Conservation (phyloP, 2,797 vertebrate genomes). For the Momotus momota region DNA sequence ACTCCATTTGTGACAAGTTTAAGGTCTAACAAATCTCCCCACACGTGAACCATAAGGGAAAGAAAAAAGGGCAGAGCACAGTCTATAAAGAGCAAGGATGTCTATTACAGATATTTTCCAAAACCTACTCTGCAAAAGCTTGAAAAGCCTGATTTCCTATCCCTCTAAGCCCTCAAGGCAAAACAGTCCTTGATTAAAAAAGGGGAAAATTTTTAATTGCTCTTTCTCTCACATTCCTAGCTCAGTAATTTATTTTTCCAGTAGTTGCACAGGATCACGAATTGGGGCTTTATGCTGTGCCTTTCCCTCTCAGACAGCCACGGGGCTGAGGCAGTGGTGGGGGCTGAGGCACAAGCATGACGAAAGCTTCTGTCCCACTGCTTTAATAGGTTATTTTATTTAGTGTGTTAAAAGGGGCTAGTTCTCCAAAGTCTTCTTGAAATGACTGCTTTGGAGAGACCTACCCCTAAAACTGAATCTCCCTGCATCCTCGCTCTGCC, state of each 20-base stretch:
- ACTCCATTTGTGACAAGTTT: conserved; percentile 47
- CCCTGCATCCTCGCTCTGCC: not conserved
- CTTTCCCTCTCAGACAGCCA: not conserved
- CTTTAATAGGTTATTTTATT: conserved; percentile 28
- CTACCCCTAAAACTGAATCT: not conserved
- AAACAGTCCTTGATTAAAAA: conserved; percentile 58
- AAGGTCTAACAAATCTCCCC: conserved; percentile 44
- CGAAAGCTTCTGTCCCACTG: not conserved
- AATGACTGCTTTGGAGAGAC: not conserved
- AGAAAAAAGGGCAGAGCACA: conserved; percentile 12
- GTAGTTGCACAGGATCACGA: conserved; percentile 24
- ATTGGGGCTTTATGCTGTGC: conserved; percentile 33
- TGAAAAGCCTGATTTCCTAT: conserved; percentile 43
- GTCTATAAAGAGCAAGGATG: not conserved
- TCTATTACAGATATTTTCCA: conserved; percentile 1
- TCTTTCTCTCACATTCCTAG: conserved; percentile 47
- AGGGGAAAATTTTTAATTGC: conserved; percentile 48
- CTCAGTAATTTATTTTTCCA: conserved; percentile 65
- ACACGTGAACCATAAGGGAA: not conserved
- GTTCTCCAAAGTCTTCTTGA: not conserved
- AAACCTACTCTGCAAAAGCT: not conserved
- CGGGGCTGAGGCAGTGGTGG: not conserved
- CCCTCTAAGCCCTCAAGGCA: conserved; percentile 27
- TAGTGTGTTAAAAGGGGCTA: not conserved
- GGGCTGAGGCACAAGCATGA: not conserved